These are phyloP conservation scores for Etheostoma spectabile DNA, from an alignment of 2,113 vertebrate species.

Conservation along the genomic window DNA sequence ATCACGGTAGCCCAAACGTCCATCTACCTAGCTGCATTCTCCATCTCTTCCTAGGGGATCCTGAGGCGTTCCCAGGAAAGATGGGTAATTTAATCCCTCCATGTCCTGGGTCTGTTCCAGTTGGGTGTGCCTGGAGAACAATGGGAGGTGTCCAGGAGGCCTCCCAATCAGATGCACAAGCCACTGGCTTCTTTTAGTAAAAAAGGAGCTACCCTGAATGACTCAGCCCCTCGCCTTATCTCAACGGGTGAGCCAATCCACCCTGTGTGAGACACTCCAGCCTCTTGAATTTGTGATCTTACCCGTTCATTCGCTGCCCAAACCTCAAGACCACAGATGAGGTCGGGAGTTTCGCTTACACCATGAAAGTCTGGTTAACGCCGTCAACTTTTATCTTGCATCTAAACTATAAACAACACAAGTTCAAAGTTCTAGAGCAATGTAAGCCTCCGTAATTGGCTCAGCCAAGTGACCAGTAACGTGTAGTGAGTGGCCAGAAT, in stretches of 20 bases:
- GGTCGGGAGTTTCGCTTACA: not conserved
- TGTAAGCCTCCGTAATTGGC: too few species aligned
- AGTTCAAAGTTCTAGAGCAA: not conserved
- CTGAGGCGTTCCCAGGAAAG: not conserved
- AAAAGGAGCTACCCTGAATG: not conserved
- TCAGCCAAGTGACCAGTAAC: too few species aligned
- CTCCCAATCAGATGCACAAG: not conserved
- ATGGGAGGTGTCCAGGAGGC: not conserved
- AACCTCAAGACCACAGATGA: not conserved
- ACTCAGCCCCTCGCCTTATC: not conserved
- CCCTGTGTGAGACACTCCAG: not conserved
- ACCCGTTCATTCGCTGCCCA: not conserved
- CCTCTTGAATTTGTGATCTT: not conserved
- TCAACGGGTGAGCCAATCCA: not conserved
- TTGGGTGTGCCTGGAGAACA: not conserved
- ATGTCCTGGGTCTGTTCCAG: not conserved
- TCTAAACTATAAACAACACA: not conserved
- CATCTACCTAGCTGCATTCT: too few species aligned
- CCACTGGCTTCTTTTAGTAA: not conserved
- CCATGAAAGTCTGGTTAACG: not conserved
- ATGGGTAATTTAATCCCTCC: slow-evolving; percentile 5
- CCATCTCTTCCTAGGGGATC: not conserved
- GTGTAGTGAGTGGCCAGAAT: too few species aligned
- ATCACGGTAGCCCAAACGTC: too few species aligned
- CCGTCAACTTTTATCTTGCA: not conserved